These are phyloP conservation scores for Anthoptus insignis DNA, from an alignment of 2,888 invertebrate species.

Conservation along the genomic window DNA sequence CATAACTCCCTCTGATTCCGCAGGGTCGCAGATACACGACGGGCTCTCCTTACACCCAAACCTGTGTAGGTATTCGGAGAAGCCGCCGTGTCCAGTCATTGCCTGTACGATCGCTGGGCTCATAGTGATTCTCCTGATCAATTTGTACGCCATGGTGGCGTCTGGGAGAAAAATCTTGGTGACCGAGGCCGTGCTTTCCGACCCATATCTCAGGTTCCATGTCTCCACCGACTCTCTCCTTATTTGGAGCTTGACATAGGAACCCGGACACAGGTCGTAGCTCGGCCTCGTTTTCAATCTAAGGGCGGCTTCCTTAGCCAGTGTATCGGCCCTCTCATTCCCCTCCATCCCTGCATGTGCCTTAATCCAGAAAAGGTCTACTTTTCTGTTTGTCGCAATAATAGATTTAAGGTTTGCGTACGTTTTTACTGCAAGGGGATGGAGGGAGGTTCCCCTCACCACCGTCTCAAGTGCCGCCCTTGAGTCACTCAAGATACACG, in stretches of 20 bases:
- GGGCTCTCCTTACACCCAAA: slow-evolving; percentile 38
- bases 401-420: background rate
- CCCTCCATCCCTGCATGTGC: slow-evolving; percentile 28
- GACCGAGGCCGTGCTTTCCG: background rate
- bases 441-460: background rate
- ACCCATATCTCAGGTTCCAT: background rate
- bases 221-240: background rate
- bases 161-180: slow-evolving; percentile 11
- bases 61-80: slow-evolving; percentile 33
- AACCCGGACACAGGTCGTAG: slow-evolving; percentile 8
- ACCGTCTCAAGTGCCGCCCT: background rate
- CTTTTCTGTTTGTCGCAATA: background rate
- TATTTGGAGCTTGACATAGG: background rate
- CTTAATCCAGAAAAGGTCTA: slow-evolving; percentile 28
- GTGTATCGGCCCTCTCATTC: slow-evolving; percentile 35
- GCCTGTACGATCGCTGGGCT: background rate
- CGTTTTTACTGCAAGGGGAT: background rate
- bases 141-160: background rate
- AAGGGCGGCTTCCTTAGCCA: slow-evolving; percentile 23
- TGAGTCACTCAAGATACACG: background rate
- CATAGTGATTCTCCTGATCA: background rate
- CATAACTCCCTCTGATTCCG: too few species aligned
- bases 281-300: background rate
- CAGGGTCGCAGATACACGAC: slow-evolving; percentile 32
- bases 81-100: slow-evolving; percentile 40